These are phyloP conservation scores for Menura novaehollandiae DNA, from an alignment of 2,113 vertebrate species.

Conservation along the genomic window DNA sequence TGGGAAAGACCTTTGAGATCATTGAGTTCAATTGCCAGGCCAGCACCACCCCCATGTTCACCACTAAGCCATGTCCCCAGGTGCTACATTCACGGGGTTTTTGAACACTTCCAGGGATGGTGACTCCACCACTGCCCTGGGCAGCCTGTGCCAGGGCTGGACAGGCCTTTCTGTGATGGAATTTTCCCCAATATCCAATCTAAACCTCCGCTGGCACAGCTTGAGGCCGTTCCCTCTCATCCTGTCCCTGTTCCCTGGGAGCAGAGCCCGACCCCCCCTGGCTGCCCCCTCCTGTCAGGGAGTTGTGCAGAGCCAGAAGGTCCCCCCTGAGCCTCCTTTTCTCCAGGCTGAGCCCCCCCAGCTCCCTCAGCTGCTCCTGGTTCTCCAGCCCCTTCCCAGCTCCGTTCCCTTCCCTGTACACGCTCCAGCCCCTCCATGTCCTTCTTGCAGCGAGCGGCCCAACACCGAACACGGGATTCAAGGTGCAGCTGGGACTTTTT, in stretches of 20 bases:
- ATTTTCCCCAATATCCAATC: too few species aligned
- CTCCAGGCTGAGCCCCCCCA: neutral
- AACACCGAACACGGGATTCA: fast-evolving
- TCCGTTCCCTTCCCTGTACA: neutral
- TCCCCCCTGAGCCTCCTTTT: neutral
- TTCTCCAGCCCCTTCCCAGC: neutral
- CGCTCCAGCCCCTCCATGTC: fast-evolving
- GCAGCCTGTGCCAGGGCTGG: neutral
- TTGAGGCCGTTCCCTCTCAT: fast-evolving
- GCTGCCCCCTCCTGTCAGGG: neutral
- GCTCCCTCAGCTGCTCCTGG: neutral
- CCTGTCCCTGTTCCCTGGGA: neutral
- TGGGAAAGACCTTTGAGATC: neutral
- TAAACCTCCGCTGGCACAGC: fast-evolving
- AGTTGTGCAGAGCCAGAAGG: neutral
- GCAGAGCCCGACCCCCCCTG: fast-evolving
- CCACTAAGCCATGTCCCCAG: fast-evolving
- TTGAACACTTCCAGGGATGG: neutral
- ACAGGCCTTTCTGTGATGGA: neutral
- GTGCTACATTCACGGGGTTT: neutral
- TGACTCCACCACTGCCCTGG: neutral
- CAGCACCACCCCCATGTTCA: neutral
- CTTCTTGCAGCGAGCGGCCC: fast-evolving
- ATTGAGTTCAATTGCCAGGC: fast-evolving
- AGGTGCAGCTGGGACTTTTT: neutral